These are phyloP conservation scores for Eonycteris spelaea DNA, from an alignment of 2,113 vertebrate species.

Conservation along the genomic window DNA sequence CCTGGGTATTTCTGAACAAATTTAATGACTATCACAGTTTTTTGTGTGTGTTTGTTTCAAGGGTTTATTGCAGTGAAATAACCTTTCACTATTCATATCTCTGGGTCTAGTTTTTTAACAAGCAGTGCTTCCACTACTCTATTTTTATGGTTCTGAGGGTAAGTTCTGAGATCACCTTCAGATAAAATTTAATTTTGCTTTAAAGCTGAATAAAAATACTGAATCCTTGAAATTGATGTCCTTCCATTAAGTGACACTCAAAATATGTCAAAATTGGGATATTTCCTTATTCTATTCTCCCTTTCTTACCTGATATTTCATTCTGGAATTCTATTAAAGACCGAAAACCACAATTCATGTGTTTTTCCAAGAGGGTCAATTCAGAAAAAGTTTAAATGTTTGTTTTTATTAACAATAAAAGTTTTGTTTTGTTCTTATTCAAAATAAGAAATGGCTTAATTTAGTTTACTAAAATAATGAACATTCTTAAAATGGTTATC, in stretches of 20 bases:
- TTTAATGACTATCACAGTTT: neutral
- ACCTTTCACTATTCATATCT: neutral
- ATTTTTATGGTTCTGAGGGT: neutral
- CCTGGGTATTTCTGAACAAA: neutral
- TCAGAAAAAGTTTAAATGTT: neutral
- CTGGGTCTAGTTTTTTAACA: neutral
- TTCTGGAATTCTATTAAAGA: neutral
- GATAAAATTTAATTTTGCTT: conserved; percentile 12
- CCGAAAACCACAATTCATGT: neutral
- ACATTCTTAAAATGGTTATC: neutral
- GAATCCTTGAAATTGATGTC: neutral
- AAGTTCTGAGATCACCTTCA: neutral
- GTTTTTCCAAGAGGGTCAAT: neutral
- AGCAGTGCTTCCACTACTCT: neutral
- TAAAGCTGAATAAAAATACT: neutral
- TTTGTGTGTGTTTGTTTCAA: neutral
- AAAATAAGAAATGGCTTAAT: neutral
- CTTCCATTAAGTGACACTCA: neutral
- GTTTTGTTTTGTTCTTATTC: neutral
- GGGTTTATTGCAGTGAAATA: neutral
- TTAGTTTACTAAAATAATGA: neutral
- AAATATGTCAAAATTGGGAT: neutral
- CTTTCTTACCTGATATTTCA: neutral
- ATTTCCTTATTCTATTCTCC: neutral
- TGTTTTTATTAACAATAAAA: conserved; percentile 17